These are phyloP conservation scores for Aphelinus certus DNA, from an alignment of 1,140 invertebrate species.

Conservation along the genomic window DNA sequence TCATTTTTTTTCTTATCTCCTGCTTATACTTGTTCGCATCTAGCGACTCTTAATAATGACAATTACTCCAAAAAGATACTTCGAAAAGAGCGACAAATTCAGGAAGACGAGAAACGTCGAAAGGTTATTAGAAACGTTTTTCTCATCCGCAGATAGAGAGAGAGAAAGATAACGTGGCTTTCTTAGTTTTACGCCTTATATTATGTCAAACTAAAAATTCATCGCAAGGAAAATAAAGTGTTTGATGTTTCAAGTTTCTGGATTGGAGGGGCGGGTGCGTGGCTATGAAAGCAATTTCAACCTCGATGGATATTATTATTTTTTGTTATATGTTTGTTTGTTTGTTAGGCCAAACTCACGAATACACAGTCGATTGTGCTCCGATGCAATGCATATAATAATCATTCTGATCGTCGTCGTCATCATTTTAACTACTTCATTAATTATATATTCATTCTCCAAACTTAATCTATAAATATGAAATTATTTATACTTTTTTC, in stretches of 20 bases:
- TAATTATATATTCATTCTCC: slow-evolving; percentile 18
- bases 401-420: slow-evolving; percentile 12
- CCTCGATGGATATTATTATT: slow-evolving; percentile 42
- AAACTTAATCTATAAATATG: slow-evolving; percentile 56
- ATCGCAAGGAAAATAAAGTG: no score
- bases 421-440: not conserved
- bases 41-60: slow-evolving; percentile 24
- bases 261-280: slow-evolving; percentile 25
- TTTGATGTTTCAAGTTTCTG: no score
- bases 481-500: slow-evolving; percentile 48
- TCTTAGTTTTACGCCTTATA: not conserved
- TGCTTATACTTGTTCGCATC: slow-evolving; percentile 12
- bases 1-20: slow-evolving; percentile 3
- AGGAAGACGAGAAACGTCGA: slow-evolving; percentile 37
- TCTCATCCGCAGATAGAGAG: slow-evolving; percentile 8
- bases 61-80: slow-evolving; percentile 29
- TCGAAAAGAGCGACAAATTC: slow-evolving; percentile 27
- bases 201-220: no score
- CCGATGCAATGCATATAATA: slow-evolving; percentile 53
- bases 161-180: slow-evolving; percentile 23
- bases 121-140: slow-evolving; percentile 7
- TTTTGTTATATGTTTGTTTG: slow-evolving; percentile 11
- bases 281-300: slow-evolving; percentile 43
- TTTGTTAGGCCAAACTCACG: slow-evolving; percentile 61
- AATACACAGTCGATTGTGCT: slow-evolving; percentile 57